A percentile compares a stretch with the other conserved stretches of the same genome.
phyloP scores from a whole-genome alignment of 2,113 vertebrate genomes.

The Sinocyclocheilus rhinocerous region DNA sequence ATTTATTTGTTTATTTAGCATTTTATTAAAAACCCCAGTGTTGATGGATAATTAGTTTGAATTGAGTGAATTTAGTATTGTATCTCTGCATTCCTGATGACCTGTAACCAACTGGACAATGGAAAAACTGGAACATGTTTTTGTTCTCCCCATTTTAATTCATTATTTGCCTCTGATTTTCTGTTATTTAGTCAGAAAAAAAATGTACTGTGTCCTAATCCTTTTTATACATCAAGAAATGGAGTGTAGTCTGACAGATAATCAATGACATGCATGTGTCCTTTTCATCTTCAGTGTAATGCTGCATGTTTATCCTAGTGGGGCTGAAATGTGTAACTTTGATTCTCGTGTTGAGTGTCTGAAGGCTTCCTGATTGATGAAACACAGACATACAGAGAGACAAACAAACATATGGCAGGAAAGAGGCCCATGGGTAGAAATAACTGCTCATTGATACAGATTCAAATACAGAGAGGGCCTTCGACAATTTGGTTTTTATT shows the following conservation, averaged over 20 bases:
- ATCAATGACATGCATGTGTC: conserved; percentile 5
- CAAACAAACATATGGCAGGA: conserved; percentile 35
- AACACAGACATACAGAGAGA: conserved; percentile 29
- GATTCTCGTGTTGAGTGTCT: conserved; percentile 19
- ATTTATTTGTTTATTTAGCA: not conserved
- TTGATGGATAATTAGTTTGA: not conserved
- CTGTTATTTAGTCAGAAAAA: not conserved
- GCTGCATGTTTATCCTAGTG: conserved; percentile 23
- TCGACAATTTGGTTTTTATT: conserved; percentile 1
- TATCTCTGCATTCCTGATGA: not conserved
- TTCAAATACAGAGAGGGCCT: not conserved
- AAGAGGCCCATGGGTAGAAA: conserved; percentile 9
- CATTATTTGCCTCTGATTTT: conserved; percentile 34
- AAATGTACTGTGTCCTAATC: not conserved
- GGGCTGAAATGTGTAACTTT: conserved; percentile 24
- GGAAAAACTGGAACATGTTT: conserved; percentile 26
- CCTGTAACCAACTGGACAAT: conserved; percentile 8
- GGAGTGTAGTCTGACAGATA: conserved; percentile 1
- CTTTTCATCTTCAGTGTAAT: conserved; percentile 5
- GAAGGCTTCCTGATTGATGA: conserved; percentile 27
- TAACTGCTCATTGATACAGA: not conserved
- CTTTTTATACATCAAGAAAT: not conserved
- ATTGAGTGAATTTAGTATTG: not conserved
- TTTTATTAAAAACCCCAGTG: not conserved
- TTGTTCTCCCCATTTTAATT: conserved; percentile 26